These are phyloP conservation scores for Lithophane leautieri DNA, from an alignment of 2,888 invertebrate species.

Conservation along the genomic window DNA sequence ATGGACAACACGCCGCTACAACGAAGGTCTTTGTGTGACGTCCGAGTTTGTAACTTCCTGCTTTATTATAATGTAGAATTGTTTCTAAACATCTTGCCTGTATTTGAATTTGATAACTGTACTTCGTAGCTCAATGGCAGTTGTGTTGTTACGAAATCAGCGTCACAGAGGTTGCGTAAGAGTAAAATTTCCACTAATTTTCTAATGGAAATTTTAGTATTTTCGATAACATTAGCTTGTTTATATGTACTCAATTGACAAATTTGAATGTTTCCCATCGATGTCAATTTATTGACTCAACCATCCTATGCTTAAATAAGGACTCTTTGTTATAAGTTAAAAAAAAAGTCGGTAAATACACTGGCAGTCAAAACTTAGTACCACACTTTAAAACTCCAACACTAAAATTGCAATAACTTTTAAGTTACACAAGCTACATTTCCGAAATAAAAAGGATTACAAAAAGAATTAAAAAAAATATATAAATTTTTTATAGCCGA, in stretches of 20 bases:
- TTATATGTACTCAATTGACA: not conserved
- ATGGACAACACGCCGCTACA: slow-evolving; percentile 61
- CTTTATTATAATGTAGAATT: slow-evolving; percentile 49
- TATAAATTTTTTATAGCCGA: too few relatives aligned
- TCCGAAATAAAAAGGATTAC: too few relatives aligned
- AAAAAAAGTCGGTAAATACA: not conserved
- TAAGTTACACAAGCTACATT: too few relatives aligned
- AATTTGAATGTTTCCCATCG: not conserved
- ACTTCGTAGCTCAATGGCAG: slow-evolving; percentile 21
- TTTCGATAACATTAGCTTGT: not conserved
- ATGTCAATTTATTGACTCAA: not conserved
- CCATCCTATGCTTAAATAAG: too few relatives aligned
- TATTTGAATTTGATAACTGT: slow-evolving; percentile 53
- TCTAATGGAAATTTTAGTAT: not conserved
- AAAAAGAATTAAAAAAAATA: too few relatives aligned
- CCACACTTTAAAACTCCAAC: too few relatives aligned
- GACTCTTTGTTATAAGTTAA: too few relatives aligned
- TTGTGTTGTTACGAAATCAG: slow-evolving; percentile 15
- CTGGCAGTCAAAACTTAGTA: too few relatives aligned
- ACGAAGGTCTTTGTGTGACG: slow-evolving; percentile 67
- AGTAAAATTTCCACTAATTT: too few relatives aligned
- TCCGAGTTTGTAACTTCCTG: slow-evolving; percentile 66
- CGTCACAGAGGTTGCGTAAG: slow-evolving; percentile 20
- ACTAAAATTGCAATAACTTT: too few relatives aligned
- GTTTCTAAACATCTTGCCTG: slow-evolving; percentile 21